Percentiles rank a stretch among this genome's conserved stretches.
phyloP scores from a whole-genome alignment of 2,797 vertebrate genomes.

The Fistularia tabacaria region DNA sequence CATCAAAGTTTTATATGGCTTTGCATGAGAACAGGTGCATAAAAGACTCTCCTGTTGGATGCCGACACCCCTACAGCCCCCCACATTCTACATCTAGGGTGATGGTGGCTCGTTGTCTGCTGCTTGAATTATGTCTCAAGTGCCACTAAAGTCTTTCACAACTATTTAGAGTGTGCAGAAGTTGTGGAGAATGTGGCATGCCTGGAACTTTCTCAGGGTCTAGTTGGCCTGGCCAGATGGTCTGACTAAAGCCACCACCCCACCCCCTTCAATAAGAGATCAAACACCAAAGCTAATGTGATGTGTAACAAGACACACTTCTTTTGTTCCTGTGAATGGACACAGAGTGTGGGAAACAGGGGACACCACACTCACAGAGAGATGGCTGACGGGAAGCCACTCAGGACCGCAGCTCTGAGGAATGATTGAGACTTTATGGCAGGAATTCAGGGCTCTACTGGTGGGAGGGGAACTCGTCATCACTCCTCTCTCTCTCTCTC shows the following conservation, averaged over 20 bases:
- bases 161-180: slow-evolving; percentile 56
- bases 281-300: slow-evolving; percentile 81
- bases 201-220: slow-evolving; percentile 71
- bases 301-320: slow-evolving; percentile 85
- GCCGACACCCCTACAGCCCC: slow-evolving; percentile 19
- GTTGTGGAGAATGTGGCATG: slow-evolving; percentile 60
- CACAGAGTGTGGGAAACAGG: slow-evolving; percentile 79
- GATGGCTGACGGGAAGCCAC: slow-evolving; percentile 70
- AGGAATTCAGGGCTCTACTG: slow-evolving; percentile 58
- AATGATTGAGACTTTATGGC: slow-evolving; percentile 64
- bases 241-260: slow-evolving; percentile 48
- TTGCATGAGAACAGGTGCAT: slow-evolving; percentile 35
- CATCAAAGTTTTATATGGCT: slow-evolving; percentile 18
- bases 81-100: slow-evolving; percentile 33
- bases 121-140: slow-evolving; percentile 62
- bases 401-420: slow-evolving; percentile 52
- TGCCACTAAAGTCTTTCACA: slow-evolving; percentile 67
- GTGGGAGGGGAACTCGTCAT: slow-evolving; percentile 66
- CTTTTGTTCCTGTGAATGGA: slow-evolving; percentile 76
- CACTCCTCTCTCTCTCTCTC: slow-evolving; percentile 7
- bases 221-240: slow-evolving; percentile 76
- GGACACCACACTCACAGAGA: slow-evolving; percentile 76
- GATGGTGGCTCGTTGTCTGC: slow-evolving; percentile 37
- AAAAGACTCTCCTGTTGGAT: background rate
- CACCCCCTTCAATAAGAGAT: slow-evolving; percentile 68